Evolutionary conservation across 1,140 invertebrate genomes (phyloP), one percentile per base, ranked within the genome.

Genomic region (Aphaenogaster floridana): DNA sequence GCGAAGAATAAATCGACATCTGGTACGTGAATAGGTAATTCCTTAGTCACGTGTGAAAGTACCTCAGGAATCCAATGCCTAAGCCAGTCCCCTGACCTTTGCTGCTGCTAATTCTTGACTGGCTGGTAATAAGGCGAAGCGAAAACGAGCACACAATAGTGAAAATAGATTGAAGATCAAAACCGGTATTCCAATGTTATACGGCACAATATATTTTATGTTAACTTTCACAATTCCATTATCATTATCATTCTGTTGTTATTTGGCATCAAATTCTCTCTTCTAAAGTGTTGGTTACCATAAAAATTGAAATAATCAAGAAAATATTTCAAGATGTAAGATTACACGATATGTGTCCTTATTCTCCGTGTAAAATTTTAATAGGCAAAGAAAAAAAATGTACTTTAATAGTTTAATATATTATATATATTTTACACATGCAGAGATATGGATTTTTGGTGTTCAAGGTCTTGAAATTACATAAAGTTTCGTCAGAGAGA

Each of bases 11-110:
- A 90, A 92, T 93, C 89, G 78, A 66, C 21, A 48, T 57, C 59
- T 61, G 52, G 52, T 89, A 90, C 36, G 77, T 78, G 88, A 90
- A 93, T 91, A 86, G 86, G 79, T 90, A 92, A 93, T 94, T 94
- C 93, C 88, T 91, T 92, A 93, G 92, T 94, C 93, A 94, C 93
- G 93, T 94, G 93, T 94, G 93, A 94, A 94, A 94, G 94, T 93
- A 92, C 90, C 89, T 91, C 80, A 90, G 91, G 94, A 94, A 94
- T 94, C 87, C 87, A 90, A 86, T 88, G 86, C 69, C 79, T 17
- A 76, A 92, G 89, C 89, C 91, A 80, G 91, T 93, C 93, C 84
- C 88, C 85, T 93, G 92, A 94, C 93, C 93, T 94, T 94, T 93
- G 91, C 88, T 77, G 69, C 89, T 80, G 52, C 59, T 83, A 79